Evolutionary conservation across 92 coral and sea anemone genomes (phyloP), one percentile per base, ranked within the genome.

Genomic region (Anthopleura xanthogrammica): DNA sequence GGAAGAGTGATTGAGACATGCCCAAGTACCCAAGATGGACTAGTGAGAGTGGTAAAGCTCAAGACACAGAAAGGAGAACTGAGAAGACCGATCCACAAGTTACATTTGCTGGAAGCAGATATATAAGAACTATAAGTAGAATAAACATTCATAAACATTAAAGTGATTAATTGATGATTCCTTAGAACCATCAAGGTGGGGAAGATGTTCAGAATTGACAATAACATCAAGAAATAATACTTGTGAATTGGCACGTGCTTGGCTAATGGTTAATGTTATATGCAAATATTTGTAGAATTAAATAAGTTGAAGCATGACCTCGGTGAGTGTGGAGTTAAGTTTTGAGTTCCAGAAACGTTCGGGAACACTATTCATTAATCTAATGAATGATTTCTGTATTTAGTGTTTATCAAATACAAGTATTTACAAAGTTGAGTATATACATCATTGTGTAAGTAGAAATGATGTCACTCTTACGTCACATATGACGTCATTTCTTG

Each of bases 1-100:
- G 84, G 81, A 46, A 60, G 79, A 36, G 79, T 78, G 79, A 57
- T 85, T 14, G 62, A 85, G 78, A 85, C 79, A 23, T 72, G 52
- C 52, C 88, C 80, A 23, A 60, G 62, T 41, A 78, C 79, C 24
- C 39, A 65, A 65, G 77, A 74, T 74, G 55, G 55, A 74, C 55
- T 74, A 17, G 77, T 74, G 22, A 65, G 72, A 65, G 72, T 65
- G 22, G 77, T 74, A 74, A 74, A 74, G 55, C 60, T 76, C 12
- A 76, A 76, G 60, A 76, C 79, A 42, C 39, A 48, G 24, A 76
- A 46, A 43, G 79, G 79, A 22, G 79, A 76, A 46, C 56, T 76
- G 57, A 76, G 19, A 48, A 76, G 79, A 52, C 58, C 79, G 11
- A 76, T 76, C 16, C 79, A 76, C 39, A 76, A 76, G 79, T 42